Evolutionary conservation across 92 coral and sea anemone species (phyloP), one percentile per base, ranked within the genome.

Genomic region (Plumapathes pennacea): DNA sequence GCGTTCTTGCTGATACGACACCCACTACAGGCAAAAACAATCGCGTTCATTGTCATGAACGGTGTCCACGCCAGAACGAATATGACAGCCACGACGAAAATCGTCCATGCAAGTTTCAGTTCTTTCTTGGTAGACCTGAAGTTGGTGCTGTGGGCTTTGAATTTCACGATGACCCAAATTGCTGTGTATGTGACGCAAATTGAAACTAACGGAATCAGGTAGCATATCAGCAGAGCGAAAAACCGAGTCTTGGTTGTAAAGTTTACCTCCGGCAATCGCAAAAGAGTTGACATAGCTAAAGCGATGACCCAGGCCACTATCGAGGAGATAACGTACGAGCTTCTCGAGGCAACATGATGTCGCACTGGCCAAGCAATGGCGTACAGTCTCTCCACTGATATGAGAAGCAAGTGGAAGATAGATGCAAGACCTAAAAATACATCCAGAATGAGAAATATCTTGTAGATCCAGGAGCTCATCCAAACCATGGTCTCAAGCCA

Each of bases 341-440:
- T 61, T 31, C 60, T 52, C 25, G 71, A 74, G 9, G 82, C 65
- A 36, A 81, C 87, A 2, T 82, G 76, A 40, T 81, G 87, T 2
- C 53, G 32, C 5, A 81, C 72, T 1, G 87, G 87, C 77, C 87
- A 81, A n/a, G 69, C 87, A 65, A 81, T 81, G 14, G 87, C 87
- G 65, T 74, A 81, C 34, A 81, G 50, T 19, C 87, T 64, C 36
- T 81, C 87, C 22, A 81, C 39, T 53, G 82, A 73, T 37, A 74
- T 75, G 27, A 58, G 58, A 76, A 81, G 38, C 47, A 81, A 48
- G 25, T 81, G 87, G 37, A 81, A 63, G 31, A 81, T 81, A 5
- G 82, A 81, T 0, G 76, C 74, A 25, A 73, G 21, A 2, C 87
- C 87, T 10, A 82, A 74, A 61, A 81, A 74, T 24, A 61, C 83